Conservation (phyloP, 2,888 invertebrate species). For the Stegophylla sp. region DNA sequence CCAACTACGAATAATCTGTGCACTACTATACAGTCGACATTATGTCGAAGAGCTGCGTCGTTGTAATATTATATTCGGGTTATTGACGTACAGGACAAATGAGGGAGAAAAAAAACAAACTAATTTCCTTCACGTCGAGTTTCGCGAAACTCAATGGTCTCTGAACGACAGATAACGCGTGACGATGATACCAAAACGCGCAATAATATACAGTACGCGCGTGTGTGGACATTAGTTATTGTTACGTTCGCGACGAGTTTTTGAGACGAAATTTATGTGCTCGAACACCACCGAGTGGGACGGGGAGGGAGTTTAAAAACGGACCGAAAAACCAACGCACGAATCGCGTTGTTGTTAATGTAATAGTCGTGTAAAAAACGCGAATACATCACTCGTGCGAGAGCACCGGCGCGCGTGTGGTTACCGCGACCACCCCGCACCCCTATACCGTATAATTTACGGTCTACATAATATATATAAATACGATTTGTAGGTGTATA, state of each 20-base stretch:
- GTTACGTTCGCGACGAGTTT: neutral
- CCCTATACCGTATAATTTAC: neutral
- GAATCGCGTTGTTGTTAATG: conserved; percentile 33
- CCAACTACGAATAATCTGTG: too few species aligned
- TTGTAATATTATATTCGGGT: too few species aligned
- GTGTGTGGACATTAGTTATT: neutral
- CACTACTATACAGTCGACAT: too few species aligned
- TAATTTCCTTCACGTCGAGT: neutral
- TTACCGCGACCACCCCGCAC: neutral
- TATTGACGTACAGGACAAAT: neutral
- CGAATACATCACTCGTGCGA: neutral
- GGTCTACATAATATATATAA: too few species aligned
- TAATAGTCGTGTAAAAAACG: neutral
- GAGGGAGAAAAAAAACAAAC: too few species aligned
- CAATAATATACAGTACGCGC: too few species aligned
- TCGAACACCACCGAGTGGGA: neutral
- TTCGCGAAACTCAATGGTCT: conserved; percentile 33
- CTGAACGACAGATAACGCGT: conserved; percentile 33
- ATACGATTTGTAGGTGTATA: too few species aligned
- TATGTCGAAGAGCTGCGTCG: too few species aligned
- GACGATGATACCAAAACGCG: neutral
- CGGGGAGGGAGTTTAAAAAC: too few species aligned
- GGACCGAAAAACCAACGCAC: conserved; percentile 1
- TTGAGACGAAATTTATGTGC: conserved; percentile 6
- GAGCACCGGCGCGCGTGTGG: conserved; percentile 1